Evolutionary conservation across 92 coral and sea anemone genomes (phyloP).

Genomic region (Porites rus): DNA sequence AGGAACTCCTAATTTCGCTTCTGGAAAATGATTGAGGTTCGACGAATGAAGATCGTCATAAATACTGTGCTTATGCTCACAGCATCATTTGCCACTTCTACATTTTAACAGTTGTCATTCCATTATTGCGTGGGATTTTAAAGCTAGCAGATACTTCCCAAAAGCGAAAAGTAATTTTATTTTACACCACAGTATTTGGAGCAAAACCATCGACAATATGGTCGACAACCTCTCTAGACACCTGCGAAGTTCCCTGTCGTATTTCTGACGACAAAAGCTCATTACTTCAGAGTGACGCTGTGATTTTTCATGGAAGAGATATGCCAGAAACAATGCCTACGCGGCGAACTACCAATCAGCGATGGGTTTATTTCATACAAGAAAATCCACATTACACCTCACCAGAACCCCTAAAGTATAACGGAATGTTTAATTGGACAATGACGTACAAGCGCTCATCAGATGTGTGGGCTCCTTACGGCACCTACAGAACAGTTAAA

Average conservation of each 20-base stretch:
- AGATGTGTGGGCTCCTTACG: constrained; percentile 45
- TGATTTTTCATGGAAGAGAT: constrained; percentile 48
- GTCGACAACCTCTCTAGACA: constrained; percentile 11
- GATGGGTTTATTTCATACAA: constrained; percentile 36
- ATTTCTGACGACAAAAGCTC: constrained; percentile 5
- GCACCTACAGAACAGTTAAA: constrained; percentile 20
- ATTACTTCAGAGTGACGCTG: constrained; percentile 27
- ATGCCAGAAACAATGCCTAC: constrained; percentile 19
- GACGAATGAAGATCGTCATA: not conserved
- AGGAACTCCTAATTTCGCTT: not conserved
- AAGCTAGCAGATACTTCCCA: not conserved
- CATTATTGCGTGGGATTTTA: not conserved
- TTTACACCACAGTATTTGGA: constrained; percentile 30
- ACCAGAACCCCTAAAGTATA: not conserved
- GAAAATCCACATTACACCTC: constrained; percentile 37
- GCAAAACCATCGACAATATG: constrained; percentile 2
- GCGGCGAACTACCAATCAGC: constrained; percentile 24
- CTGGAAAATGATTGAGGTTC: not conserved
- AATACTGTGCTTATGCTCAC: not conserved
- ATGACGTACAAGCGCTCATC: constrained; percentile 42
- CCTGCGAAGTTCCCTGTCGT: constrained; percentile 21
- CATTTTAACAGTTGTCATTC: not conserved
- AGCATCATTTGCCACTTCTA: not conserved
- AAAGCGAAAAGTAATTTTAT: constrained; percentile 14
- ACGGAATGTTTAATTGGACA: constrained; percentile 52